Evolutionary conservation across 2,888 invertebrate genomes (phyloP), one percentile per base, ranked within the genome.

Genomic region (Drosophila neonasuta): DNA sequence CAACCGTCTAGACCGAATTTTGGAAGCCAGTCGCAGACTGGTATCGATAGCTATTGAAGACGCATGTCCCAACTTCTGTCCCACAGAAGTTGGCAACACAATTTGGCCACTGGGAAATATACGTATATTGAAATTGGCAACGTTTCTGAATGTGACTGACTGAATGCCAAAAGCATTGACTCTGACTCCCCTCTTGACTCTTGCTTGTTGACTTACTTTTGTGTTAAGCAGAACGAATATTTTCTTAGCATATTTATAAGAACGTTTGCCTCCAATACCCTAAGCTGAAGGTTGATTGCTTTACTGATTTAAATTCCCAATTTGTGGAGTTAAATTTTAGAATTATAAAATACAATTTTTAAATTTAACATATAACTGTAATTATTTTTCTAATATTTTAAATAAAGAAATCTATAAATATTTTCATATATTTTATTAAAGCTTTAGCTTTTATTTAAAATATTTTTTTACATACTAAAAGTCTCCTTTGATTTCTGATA

Each of bases 1-100:
- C 71, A 64, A 68, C 68, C 68, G 86, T 82, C 82, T 80, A 80
- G 80, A 80, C 80, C 80, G 52, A 79, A 54, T 65, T 78, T 71
- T 58, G 50, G 64, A 44, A 49, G 61, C 45, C 61, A 44, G 46
- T 56, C 58, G 36, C 68, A 76, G 80, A 62, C 85, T 24, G 24
- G 24, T 24, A 81, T 68, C 68, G 82, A 83, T 80, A 78, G 58
- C 68, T 34, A 54, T 15, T 46, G 68, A 60, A 58, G 60, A 68
- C 65, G 60, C 64, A 68, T 64, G 45, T 61, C 59, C 51, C 64
- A 41, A n/a, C 46, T 45, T 20, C 24, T 61, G 56, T 41, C 58
- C 68, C 58, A 3, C 41, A 56, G 59, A 51, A 77, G 64, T 68
- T 80, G 83, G 65, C 75, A 65, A 45, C 65, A 73, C 61, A 73